These are phyloP conservation scores for Pammene aurita DNA, from an alignment of 2,888 invertebrate genomes.

Conservation along the genomic window DNA sequence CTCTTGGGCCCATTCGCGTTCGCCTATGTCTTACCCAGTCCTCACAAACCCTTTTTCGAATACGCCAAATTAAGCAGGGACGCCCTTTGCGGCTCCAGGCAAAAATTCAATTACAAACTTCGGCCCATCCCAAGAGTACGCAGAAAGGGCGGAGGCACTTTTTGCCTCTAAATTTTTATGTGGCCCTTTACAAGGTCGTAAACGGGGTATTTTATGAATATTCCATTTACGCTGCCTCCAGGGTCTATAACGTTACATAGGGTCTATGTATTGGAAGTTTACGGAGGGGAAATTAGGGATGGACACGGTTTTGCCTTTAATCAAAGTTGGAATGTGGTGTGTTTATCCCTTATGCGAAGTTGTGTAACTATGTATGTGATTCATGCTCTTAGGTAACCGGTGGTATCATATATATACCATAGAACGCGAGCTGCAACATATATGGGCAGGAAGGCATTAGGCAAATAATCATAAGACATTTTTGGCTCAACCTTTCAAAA, in stretches of 20 bases:
- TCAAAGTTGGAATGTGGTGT: slow-evolving; percentile 31
- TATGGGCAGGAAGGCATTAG: too few species aligned
- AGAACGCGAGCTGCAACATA: not conserved
- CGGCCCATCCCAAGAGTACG: slow-evolving; percentile 77
- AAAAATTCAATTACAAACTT: slow-evolving; percentile 84
- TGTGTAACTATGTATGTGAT: not conserved
- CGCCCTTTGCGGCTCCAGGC: slow-evolving; percentile 81
- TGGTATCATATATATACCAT: too few species aligned
- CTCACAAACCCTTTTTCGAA: slow-evolving; percentile 71
- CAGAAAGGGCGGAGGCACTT: slow-evolving; percentile 72
- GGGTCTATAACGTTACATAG: slow-evolving; percentile 47
- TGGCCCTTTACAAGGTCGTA: slow-evolving; percentile 80
- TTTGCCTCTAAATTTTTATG: slow-evolving; percentile 81
- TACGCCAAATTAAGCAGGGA: slow-evolving; percentile 79
- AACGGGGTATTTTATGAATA: slow-evolving; percentile 80
- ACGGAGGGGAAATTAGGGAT: slow-evolving; percentile 30
- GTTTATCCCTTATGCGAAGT: not conserved
- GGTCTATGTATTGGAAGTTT: slow-evolving; percentile 37
- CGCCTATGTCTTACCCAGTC: slow-evolving; percentile 48
- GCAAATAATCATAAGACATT: too few species aligned
- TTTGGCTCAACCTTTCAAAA: too few species aligned
- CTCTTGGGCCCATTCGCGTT: not conserved
- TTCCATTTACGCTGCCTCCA: slow-evolving; percentile 73
- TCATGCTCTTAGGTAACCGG: not conserved
- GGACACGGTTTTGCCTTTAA: slow-evolving; percentile 40